Evolutionary conservation across 2,797 vertebrate species (phyloP).

Genomic region (Coilia nasus): DNA sequence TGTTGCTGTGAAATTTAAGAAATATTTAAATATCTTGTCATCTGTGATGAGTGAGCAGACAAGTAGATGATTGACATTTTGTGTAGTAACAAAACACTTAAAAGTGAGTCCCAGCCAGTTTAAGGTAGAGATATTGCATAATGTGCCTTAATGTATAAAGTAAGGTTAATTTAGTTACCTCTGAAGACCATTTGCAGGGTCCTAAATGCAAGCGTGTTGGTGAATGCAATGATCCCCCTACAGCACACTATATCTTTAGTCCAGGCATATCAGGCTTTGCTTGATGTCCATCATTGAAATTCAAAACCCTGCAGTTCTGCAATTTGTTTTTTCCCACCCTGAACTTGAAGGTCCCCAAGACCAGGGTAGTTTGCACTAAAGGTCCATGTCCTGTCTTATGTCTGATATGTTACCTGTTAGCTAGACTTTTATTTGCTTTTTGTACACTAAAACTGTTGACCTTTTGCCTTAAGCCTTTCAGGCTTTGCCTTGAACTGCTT

Average conservation of each 20-base stretch:
- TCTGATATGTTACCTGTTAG: background rate
- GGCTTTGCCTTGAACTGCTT: background rate
- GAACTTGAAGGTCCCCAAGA: background rate
- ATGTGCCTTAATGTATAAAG: background rate
- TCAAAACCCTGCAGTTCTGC: too few relatives aligned
- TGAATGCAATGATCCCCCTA: too few relatives aligned
- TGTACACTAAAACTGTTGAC: background rate
- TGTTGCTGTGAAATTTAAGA: background rate
- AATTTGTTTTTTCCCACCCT: background rate
- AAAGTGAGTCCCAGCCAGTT: background rate
- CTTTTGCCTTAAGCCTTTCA: background rate
- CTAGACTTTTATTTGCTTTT: background rate
- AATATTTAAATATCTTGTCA: background rate
- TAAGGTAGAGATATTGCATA: background rate
- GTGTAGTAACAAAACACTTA: background rate
- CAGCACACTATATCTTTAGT: too few relatives aligned
- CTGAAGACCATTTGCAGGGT: too few relatives aligned
- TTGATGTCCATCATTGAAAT: too few relatives aligned
- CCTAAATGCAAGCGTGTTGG: too few relatives aligned
- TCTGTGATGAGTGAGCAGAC: background rate
- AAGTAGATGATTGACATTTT: background rate
- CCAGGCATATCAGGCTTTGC: too few relatives aligned
- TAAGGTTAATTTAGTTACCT: background rate
- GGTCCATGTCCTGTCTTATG: background rate
- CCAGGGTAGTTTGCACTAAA: conserved; percentile 12